Evolutionary conservation across 2,888 invertebrate genomes (phyloP).

Genomic region (Nemotelus nigrinus): DNA sequence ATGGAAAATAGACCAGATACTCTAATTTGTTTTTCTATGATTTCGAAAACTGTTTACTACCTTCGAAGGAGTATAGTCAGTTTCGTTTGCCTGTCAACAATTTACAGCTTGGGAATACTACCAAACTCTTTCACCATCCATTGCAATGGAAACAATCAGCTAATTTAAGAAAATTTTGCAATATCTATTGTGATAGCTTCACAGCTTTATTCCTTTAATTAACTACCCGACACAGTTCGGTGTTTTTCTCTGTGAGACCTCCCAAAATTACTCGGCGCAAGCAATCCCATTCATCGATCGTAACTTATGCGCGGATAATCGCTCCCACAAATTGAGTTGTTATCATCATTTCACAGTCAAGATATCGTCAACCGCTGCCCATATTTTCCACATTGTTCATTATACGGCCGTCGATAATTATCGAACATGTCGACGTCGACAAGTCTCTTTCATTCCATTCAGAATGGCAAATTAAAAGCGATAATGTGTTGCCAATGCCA

Average conservation of each 20-base stretch:
- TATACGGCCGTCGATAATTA: slow-evolving; percentile 25
- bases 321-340: slow-evolving; percentile 38
- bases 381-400: slow-evolving; percentile 36
- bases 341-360: slow-evolving; percentile 21
- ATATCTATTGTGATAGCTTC: too few relatives aligned
- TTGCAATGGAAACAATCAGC: too few relatives aligned
- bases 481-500: slow-evolving; percentile 30
- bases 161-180: too few relatives aligned
- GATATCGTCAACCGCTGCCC: slow-evolving; percentile 17
- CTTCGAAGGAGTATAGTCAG: too few relatives aligned
- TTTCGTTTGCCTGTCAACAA: too few relatives aligned
- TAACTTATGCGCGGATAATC: slow-evolving; percentile 10
- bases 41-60: too few relatives aligned
- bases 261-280: slow-evolving; percentile 1
- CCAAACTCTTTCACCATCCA: too few relatives aligned
- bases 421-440: slow-evolving; percentile 18
- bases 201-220: too few relatives aligned
- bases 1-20: too few relatives aligned
- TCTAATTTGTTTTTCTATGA: too few relatives aligned
- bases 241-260: not conserved
- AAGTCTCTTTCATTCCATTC: slow-evolving; percentile 25
- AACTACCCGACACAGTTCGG: too few relatives aligned
- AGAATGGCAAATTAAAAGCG: slow-evolving; percentile 29
- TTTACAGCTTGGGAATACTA: too few relatives aligned
- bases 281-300: not conserved